Percentiles rank a stretch among this genome's conserved stretches.
Conservation (phyloP, 2,797 vertebrate species). For the Eulemur albifrons region DNA sequence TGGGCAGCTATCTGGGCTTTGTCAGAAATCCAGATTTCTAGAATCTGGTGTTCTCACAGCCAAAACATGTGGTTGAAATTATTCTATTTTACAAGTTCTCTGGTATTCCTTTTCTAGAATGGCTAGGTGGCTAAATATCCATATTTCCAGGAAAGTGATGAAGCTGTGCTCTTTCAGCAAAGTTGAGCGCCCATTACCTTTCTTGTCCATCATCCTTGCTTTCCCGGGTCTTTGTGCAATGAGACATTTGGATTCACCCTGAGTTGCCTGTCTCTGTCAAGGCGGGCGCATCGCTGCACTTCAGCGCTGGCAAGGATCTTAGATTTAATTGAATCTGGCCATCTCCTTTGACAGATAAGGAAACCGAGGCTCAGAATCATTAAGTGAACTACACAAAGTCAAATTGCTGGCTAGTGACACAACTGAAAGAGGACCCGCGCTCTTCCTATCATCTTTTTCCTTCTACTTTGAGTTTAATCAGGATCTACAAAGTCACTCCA, state of each 20-base stretch:
- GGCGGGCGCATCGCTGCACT: not conserved
- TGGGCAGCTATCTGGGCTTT: not conserved
- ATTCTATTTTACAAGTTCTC: not conserved
- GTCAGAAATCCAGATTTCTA: not conserved
- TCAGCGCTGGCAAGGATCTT: not conserved
- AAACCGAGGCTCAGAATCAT: not conserved
- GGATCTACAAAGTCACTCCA: not conserved
- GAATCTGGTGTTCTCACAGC: not conserved
- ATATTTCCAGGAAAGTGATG: not conserved
- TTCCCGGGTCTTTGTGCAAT: not conserved
- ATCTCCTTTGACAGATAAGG: not conserved
- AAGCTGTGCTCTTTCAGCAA: not conserved
- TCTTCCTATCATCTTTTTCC: not conserved
- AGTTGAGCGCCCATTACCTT: not conserved
- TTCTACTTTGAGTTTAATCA: not conserved
- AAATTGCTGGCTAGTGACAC: not conserved
- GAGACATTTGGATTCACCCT: not conserved
- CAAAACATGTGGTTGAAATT: not conserved
- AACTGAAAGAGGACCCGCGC: not conserved
- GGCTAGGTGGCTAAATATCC: not conserved
- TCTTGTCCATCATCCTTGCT: not conserved
- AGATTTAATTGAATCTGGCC: not conserved
- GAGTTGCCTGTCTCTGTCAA: not conserved
- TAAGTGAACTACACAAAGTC: not conserved
- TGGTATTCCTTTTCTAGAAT: not conserved